Evolutionary conservation across 2,113 vertebrate species (phyloP).

Genomic region (Lophochroa leadbeateri): DNA sequence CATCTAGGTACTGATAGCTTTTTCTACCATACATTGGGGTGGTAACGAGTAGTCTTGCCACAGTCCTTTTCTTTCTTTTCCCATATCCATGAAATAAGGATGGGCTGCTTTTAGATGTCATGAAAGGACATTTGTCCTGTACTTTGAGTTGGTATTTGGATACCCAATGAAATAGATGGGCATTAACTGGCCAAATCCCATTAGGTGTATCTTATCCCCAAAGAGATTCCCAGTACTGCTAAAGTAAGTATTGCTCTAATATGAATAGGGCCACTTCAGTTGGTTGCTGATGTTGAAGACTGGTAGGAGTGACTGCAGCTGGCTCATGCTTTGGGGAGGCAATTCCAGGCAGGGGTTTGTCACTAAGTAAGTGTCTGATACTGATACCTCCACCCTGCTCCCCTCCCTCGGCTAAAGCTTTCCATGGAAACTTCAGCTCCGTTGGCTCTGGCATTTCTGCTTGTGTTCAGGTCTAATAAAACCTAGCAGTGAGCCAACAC

Average conservation of each 20-base stretch:
- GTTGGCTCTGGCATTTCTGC: neutral
- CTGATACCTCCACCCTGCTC: neutral
- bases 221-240: neutral
- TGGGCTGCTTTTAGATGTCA: neutral
- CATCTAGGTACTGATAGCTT: neutral
- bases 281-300: neutral
- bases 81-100: neutral
- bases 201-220: neutral
- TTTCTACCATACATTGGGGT: neutral
- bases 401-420: neutral
- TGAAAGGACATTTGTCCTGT: neutral
- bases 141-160: neutral
- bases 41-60: neutral
- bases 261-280: neutral
- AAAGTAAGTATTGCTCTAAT: neutral
- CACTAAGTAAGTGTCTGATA: neutral
- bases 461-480: neutral
- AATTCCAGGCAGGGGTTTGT: constrained; percentile 21
- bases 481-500: neutral
- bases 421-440: constrained; percentile 26
- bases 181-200: neutral
- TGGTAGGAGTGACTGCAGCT: neutral
- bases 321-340: neutral
- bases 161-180: neutral
- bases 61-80: neutral